A percentile compares a stretch with the other conserved stretches of the same genome.
Evolutionary conservation across 2,888 invertebrate species (phyloP).

Genomic region (Eubasilissa splendida): DNA sequence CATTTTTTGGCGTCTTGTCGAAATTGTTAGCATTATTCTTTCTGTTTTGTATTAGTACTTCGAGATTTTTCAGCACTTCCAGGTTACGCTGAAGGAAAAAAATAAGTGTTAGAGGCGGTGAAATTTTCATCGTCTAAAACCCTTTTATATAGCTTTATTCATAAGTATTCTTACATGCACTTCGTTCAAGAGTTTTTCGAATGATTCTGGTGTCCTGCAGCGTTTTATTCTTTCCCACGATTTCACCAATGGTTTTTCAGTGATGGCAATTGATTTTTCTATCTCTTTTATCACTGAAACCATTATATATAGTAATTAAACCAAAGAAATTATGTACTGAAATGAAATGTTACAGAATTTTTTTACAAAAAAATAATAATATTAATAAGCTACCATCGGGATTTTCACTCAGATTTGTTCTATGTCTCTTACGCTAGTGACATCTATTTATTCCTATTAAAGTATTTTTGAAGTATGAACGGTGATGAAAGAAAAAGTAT

Average conservation of each 20-base stretch:
- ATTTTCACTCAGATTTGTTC: too few relatives aligned
- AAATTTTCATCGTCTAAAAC: too few relatives aligned
- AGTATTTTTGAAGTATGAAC: too few relatives aligned
- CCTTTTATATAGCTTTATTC: too few relatives aligned
- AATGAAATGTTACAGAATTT: too few relatives aligned
- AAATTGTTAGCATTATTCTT: slow-evolving; percentile 11
- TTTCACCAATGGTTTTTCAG: slow-evolving; percentile 62
- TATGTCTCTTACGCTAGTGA: too few relatives aligned
- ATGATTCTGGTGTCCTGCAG: slow-evolving; percentile 60
- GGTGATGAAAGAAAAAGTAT: too few relatives aligned
- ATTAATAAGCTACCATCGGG: too few relatives aligned
- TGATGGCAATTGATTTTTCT: slow-evolving; percentile 62
- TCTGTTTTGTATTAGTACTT: slow-evolving; percentile 26
- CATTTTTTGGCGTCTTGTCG: not conserved
- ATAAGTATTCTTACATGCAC: slow-evolving; percentile 55
- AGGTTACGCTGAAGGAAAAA: not conserved
- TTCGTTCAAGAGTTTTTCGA: slow-evolving; percentile 60
- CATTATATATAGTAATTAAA: not conserved
- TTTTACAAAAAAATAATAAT: too few relatives aligned
- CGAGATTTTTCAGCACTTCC: slow-evolving; percentile 21
- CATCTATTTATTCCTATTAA: too few relatives aligned
- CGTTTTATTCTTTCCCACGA: slow-evolving; percentile 62
- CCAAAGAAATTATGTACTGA: too few relatives aligned
- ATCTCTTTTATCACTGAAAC: slow-evolving; percentile 62
- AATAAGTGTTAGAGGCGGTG: not conserved